Evolutionary conservation across 2,113 vertebrate species (phyloP).

Genomic region (Mobula birostris): DNA sequence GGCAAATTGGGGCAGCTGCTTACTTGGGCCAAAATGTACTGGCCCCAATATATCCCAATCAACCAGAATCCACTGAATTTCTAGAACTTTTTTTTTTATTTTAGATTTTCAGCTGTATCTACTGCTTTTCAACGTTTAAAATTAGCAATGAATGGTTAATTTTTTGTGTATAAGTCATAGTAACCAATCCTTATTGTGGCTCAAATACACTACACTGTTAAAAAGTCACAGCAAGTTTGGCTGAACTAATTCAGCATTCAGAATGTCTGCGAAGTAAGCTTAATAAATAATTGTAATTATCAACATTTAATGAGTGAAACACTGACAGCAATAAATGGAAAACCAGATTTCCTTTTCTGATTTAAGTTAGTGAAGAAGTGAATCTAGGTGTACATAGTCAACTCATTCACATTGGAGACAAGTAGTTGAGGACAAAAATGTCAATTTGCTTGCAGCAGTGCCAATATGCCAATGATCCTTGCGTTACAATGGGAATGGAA

Average conservation of each 20-base stretch:
- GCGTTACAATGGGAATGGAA: neutral
- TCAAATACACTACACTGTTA: too few species aligned
- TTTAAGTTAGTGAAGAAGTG: neutral
- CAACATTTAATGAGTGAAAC: neutral
- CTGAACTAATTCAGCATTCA: neutral
- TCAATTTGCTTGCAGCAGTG: neutral
- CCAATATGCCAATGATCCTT: neutral
- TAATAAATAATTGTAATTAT: neutral
- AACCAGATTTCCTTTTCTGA: neutral
- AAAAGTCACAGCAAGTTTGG: neutral
- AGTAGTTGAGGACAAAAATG: neutral
- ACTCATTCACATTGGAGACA: too few species aligned
- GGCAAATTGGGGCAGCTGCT: too few species aligned
- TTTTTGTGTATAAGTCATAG: too few species aligned
- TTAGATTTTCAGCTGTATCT: too few species aligned
- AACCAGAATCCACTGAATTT: too few species aligned
- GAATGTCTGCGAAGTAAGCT: neutral
- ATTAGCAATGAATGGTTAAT: too few species aligned
- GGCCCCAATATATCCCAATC: too few species aligned
- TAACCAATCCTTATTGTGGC: too few species aligned
- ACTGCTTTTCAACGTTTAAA: too few species aligned
- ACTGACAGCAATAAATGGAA: neutral
- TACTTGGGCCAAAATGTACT: too few species aligned
- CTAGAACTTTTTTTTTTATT: too few species aligned
- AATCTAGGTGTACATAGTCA: neutral